Conservation (phyloP, 2,888 invertebrate genomes). For the Gortyna flavago region DNA sequence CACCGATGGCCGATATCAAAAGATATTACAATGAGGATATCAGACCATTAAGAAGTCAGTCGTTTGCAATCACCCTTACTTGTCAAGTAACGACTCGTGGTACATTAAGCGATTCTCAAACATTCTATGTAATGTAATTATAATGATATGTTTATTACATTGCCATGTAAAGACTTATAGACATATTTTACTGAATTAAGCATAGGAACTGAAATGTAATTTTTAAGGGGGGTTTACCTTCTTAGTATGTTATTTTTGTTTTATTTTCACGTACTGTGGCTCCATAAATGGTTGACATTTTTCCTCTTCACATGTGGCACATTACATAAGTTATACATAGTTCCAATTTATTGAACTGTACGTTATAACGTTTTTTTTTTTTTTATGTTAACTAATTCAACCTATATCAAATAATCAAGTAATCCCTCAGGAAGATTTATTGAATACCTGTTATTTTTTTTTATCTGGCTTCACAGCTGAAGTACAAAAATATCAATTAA, state of each 20-base stretch:
- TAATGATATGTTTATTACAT: conserved; percentile 1
- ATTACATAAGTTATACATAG: not conserved
- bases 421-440: no score
- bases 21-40: not conserved
- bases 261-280: not conserved
- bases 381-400: not conserved
- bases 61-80: not conserved
- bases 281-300: not conserved
- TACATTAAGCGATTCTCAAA: conserved; percentile 6
- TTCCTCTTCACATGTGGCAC: not conserved
- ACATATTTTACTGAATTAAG: not conserved
- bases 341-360: not conserved
- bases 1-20: not conserved
- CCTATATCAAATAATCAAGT: not conserved
- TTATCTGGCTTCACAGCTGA: no score
- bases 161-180: conserved; percentile 29
- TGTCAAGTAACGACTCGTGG: not conserved
- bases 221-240: not conserved
- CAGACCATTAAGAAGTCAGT: not conserved
- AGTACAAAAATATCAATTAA: no score
- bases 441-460: no score
- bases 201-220: not conserved
- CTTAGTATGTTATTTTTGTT: not conserved
- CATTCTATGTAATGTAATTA: not conserved
- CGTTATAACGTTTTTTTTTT: not conserved